A percentile compares a stretch with the other conserved stretches of the same genome.
Evolutionary conservation across 2,797 vertebrate species (phyloP).

Genomic region (Cyprinella venusta): DNA sequence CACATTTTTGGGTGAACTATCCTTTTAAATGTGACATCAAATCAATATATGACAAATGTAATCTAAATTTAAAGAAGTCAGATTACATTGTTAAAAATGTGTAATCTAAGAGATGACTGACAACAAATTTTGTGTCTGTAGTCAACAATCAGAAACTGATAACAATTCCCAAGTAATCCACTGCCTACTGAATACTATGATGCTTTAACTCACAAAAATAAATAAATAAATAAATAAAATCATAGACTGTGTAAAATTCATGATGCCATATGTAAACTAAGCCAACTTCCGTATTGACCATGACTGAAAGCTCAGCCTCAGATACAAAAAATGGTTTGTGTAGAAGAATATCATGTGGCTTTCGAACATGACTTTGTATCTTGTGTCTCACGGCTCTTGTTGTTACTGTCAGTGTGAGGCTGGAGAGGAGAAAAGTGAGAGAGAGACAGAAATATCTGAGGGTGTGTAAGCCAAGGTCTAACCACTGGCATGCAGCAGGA

Average conservation of each 20-base stretch:
- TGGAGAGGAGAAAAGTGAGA: constrained; percentile 44
- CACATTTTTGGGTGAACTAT: no score
- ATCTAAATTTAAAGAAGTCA: neutral
- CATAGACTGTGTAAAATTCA: neutral
- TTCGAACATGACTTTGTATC: neutral
- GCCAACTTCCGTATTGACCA: neutral
- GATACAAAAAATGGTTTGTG: neutral
- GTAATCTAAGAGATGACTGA: neutral
- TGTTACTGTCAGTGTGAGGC: constrained; percentile 52
- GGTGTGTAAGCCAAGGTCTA: constrained; percentile 77
- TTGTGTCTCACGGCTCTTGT: neutral
- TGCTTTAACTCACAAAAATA: neutral
- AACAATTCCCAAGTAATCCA: neutral
- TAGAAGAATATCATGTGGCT: neutral
- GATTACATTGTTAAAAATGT: neutral
- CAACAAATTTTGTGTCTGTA: neutral
- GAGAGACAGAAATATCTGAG: constrained; percentile 78
- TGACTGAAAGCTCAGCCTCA: neutral
- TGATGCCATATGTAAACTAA: neutral
- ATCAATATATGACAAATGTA: neutral
- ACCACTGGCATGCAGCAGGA: constrained; percentile 83
- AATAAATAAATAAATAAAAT: no score
- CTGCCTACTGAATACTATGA: neutral
- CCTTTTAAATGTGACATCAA: no score
- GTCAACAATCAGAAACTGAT: neutral